phyloP scores from a whole-genome alignment of 2,113 vertebrate species.

The Platycercus adscitus region DNA sequence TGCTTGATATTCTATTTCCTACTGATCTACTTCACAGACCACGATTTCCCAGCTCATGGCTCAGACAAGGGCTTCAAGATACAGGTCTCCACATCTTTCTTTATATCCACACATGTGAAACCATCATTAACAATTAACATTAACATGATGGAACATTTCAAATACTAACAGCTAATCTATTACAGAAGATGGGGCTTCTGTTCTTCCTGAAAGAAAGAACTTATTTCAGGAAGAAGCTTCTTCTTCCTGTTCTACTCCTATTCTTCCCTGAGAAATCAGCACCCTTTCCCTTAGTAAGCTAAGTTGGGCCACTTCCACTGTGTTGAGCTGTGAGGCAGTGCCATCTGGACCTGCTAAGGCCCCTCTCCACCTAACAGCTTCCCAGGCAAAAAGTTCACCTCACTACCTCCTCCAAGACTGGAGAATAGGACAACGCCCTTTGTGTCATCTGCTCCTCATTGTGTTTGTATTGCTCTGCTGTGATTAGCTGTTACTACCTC shows the following conservation, averaged over 20 bases:
- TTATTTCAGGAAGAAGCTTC: too few relatives aligned
- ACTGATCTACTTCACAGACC: not conserved
- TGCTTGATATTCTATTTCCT: not conserved
- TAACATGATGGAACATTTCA: not conserved
- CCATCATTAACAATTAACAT: not conserved
- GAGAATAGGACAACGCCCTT: not conserved
- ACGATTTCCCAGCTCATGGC: not conserved
- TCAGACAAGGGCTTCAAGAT: not conserved
- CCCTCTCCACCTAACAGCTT: not conserved
- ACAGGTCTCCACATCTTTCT: not conserved
- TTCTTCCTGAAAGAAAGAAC: too few relatives aligned
- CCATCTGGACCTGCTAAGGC: not conserved
- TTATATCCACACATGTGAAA: not conserved
- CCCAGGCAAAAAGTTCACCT: not conserved
- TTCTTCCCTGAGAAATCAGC: not conserved
- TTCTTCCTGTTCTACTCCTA: not conserved
- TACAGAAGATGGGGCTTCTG: not conserved
- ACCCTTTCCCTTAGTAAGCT: rapidly evolving
- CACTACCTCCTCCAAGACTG: not conserved
- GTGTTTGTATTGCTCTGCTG: not conserved
- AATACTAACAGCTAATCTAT: not conserved
- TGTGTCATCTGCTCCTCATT: not conserved
- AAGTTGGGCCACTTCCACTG: not conserved
- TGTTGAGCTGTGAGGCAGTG: not conserved
- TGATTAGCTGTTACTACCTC: not conserved